Evolutionary conservation across 1,140 invertebrate genomes (phyloP), one percentile per base, ranked within the genome.

Genomic region (Euwallacea fornicatus): DNA sequence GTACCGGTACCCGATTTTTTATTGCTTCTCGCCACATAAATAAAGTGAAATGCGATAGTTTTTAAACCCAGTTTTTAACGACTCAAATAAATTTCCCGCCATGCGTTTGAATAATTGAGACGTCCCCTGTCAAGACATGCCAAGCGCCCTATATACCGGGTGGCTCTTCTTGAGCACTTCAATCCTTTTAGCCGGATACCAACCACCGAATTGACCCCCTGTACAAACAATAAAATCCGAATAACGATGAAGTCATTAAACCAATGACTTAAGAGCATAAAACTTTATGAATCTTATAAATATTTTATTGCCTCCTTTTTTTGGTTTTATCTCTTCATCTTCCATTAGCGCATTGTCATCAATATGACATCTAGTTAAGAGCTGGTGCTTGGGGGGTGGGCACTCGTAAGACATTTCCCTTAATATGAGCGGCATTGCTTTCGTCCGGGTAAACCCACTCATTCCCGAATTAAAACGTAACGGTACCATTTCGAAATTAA

Each of bases 401-500:
- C 16, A 41, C 8, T 6, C 55, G 10, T 6, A 16, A 13, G 7
- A 7, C 6, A 10, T 11, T 58, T 58, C 10, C 10, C 6, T 10
- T 15, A 58, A 16, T 58, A 16, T 10, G 16, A 41, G 13, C 46
- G 55, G 21, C 21, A 13, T 33, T 33, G 21, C 21, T 33, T 33
- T 10, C 55, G 21, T 10, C 55, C 7, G 21, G 7, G 3, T 58
- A 15, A 41, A 58, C 13, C 7, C 10, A 56, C 10, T 56, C 55
- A 33, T 13, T 9, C 10, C 9, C 55, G 16, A 15, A 8, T 58
- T 33, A 10, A 58, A 58, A 58, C 21, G 21, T 58, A 58, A 58
- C 55, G 55, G 55, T 58, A 58, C 55, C 55, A 15, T 6, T n/a
- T 53, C 50, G 50, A 58, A 58, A 58, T 58, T 58, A 58, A 58